Evolutionary conservation across 2,888 invertebrate genomes (phyloP), one percentile per base, ranked within the genome.

Genomic region (Stenolophus ochropezus): DNA sequence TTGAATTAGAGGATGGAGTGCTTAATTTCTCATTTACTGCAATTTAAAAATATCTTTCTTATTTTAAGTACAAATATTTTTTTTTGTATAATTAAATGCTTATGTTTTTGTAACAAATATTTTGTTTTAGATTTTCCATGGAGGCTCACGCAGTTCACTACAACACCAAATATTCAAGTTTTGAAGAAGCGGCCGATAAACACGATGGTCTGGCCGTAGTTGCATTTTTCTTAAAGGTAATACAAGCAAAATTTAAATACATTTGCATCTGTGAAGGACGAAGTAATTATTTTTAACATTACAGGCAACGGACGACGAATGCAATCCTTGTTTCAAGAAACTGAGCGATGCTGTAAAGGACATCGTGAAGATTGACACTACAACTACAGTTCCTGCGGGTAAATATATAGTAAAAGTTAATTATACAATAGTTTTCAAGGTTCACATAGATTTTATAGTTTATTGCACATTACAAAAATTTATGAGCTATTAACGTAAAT

Each of bases 111-210:
- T 20, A 56, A 14, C 3, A 49, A 49, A 58, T 18, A 51, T n/a
- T 1, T 42, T 6, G n/a, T n/a, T n/a, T n/a, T 16, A 94, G 94
- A 83, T 95, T 92, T 85, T 94, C 94, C 5, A 94, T 94, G 89
- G 95, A 95, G 89, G 93, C 94, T 61, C 96, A 96, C 86, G 92
- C 95, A 77, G 96, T 96, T 0, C 96, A 95, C 87, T 95, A 93
- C 87, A 94, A 94, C 86, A 91, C 91, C 86, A 94, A 94, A 87
- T 94, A 94, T 85, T 90, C 91, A 82, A 91, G 91, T 16, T 91
- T 94, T 86, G 89, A 92, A 76, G 92, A 92, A 61, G 94, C 94
- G 0, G 91, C 91, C 2, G 92, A 92, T 21, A 92, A 94, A 86
- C 92, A 92, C 0, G 94, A 94, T 84, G 94, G 94, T 0, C 86